Evolutionary conservation across 1,140 invertebrate species (phyloP).

Genomic region (Medauroidea extradentata): DNA sequence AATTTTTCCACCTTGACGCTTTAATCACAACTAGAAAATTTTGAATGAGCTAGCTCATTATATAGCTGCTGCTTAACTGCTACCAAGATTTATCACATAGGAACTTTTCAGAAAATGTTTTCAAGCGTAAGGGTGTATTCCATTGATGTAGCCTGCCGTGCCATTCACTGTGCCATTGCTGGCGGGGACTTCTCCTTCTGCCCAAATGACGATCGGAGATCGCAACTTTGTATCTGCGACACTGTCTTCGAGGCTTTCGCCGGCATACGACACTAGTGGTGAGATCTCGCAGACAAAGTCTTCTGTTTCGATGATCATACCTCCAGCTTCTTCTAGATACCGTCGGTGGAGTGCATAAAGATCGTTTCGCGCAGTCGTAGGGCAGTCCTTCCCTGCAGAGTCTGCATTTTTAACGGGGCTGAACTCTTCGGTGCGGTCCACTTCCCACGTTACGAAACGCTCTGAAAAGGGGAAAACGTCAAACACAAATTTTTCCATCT

Average conservation of each 20-base stretch:
- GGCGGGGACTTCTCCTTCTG: too few species aligned
- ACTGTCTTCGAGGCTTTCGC: constrained; percentile 69
- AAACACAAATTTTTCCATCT: constrained; percentile 99
- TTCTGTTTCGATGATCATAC: constrained; percentile 38
- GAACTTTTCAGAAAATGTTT: too few species aligned
- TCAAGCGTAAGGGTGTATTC: too few species aligned
- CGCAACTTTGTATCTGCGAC: constrained; percentile 63
- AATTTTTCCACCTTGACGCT: too few species aligned
- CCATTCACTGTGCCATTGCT: constrained; percentile 13
- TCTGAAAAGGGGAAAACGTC: constrained; percentile 94
- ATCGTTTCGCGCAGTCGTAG: constrained; percentile 76
- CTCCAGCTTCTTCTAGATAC: constrained; percentile 82
- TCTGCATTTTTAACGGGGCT: constrained; percentile 96
- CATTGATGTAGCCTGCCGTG: too few species aligned
- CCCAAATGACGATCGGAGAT: not conserved
- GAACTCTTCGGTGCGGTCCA: constrained; percentile 89
- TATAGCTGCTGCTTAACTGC: too few species aligned
- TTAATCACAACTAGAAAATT: too few species aligned
- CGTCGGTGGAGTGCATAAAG: constrained; percentile 76
- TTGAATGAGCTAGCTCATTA: too few species aligned
- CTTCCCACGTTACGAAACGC: constrained; percentile 92
- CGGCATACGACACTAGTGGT: constrained; percentile 84
- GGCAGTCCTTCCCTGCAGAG: constrained; percentile 80
- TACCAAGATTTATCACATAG: too few species aligned
- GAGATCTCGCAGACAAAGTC: constrained; percentile 84